These are phyloP conservation scores for Platanista minor DNA, from an alignment of 2,113 vertebrate genomes.

Conservation along the genomic window DNA sequence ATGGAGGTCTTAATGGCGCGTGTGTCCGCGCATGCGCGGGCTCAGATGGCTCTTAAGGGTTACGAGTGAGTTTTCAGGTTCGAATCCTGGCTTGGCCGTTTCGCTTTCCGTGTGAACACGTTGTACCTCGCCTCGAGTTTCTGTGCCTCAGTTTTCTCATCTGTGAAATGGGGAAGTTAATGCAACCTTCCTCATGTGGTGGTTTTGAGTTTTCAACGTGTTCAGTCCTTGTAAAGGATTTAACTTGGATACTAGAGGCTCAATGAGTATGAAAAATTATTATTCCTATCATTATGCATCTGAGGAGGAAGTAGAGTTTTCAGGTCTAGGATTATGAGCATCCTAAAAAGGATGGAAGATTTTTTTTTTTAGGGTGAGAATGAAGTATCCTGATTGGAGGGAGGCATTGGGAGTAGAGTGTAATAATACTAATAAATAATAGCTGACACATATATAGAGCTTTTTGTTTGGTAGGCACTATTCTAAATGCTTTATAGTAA, in stretches of 20 bases:
- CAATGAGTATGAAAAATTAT: slow-evolving; percentile 14
- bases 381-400: not conserved
- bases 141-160: slow-evolving; percentile 10
- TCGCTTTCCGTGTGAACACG: not conserved
- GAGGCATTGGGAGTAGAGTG: not conserved
- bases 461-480: not conserved
- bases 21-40: not conserved
- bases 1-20: fast-evolving
- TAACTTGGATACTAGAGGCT: not conserved
- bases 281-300: slow-evolving; percentile 18
- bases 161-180: slow-evolving; percentile 7
- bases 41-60: not conserved
- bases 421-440: not conserved
- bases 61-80: not conserved
- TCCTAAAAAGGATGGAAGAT: not conserved
- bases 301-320: slow-evolving; percentile 23
- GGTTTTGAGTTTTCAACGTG: slow-evolving; percentile 13
- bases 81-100: not conserved
- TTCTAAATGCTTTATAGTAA: slow-evolving; percentile 45
- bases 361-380: slow-evolving; percentile 37
- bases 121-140: not conserved
- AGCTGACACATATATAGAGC: not conserved
- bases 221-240: not conserved
- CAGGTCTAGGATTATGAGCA: not conserved
- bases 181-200: not conserved